A percentile compares a stretch with the other conserved stretches of the same genome.
Evolutionary conservation across 1,140 invertebrate genomes (phyloP).

Genomic region (Bradynema listronoti): DNA sequence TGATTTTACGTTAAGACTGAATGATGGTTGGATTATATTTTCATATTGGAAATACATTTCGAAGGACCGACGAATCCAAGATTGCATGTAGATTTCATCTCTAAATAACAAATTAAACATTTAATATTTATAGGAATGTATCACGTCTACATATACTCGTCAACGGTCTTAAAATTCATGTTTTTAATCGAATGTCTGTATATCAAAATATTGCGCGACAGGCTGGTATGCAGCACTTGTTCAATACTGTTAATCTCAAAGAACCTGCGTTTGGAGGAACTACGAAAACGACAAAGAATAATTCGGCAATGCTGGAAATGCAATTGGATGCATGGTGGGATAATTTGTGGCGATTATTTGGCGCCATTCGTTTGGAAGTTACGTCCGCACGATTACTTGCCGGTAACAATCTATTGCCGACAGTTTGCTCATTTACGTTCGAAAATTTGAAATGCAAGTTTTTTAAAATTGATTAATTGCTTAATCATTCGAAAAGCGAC

Average conservation of each 20-base stretch:
- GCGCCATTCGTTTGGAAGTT: constrained; percentile 89
- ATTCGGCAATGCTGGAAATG: constrained; percentile 30
- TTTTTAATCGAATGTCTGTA: constrained; percentile 83
- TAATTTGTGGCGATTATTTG: constrained; percentile 84
- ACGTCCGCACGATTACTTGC: constrained; percentile 82
- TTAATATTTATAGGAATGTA: constrained; percentile 88
- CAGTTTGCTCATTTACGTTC: constrained; percentile 80
- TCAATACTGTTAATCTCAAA: constrained; percentile 61
- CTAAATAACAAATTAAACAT: constrained; percentile 60
- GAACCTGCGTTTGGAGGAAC: not conserved
- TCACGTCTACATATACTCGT: constrained; percentile 80
- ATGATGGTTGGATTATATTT: constrained; percentile 76
- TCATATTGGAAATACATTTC: constrained; percentile 49
- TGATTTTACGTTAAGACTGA: constrained; percentile 83
- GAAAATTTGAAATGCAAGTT: constrained; percentile 62
- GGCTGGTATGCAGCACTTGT: constrained; percentile 74
- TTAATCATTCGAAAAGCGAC: too few relatives aligned
- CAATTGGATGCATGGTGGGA: constrained; percentile 61
- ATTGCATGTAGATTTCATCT: constrained; percentile 27
- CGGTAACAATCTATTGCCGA: constrained; percentile 88
- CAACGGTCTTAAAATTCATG: constrained; percentile 89
- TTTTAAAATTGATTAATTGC: too few relatives aligned
- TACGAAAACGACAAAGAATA: not conserved
- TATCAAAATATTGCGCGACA: constrained; percentile 80
- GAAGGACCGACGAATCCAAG: constrained; percentile 9